These are phyloP conservation scores for Zaprionus camerounensis DNA, from an alignment of 1,140 invertebrate genomes.

Conservation along the genomic window DNA sequence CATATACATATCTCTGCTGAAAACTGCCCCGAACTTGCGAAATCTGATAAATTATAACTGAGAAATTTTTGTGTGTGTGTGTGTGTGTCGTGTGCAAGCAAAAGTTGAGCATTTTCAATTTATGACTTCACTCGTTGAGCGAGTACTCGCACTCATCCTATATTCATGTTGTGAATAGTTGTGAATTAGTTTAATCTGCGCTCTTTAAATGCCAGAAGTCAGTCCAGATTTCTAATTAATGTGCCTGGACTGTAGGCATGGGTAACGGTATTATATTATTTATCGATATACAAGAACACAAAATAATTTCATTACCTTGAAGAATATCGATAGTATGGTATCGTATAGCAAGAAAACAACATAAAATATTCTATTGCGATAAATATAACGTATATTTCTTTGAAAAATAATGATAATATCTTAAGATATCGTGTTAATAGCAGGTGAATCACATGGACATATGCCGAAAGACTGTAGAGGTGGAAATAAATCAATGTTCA, in stretches of 20 bases:
- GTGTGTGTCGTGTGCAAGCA: slow-evolving; percentile 9
- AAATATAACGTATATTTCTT: background rate
- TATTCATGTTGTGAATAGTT: slow-evolving; percentile 6
- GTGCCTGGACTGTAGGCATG: background rate
- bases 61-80: slow-evolving; percentile 41
- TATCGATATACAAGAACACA: background rate
- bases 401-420: background rate
- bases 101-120: slow-evolving; percentile 73
- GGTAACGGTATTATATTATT: background rate
- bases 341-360: too few species aligned
- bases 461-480: too few species aligned
- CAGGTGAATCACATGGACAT: too few species aligned
- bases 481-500: too few species aligned
- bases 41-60: slow-evolving; percentile 76
- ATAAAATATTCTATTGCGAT: too few species aligned
- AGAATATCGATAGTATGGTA: too few species aligned
- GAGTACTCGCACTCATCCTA: background rate
- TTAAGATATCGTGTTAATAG: too few species aligned
- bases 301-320: too few species aligned
- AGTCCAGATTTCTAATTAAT: background rate
- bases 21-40: slow-evolving; percentile 45
- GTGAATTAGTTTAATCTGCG: background rate
- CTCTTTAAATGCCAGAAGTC: slow-evolving; percentile 2
- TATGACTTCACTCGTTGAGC: slow-evolving; percentile 49
- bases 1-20: slow-evolving; percentile 64